These are phyloP conservation scores for Carabus problematicus DNA, from an alignment of 2,888 invertebrate species.

Conservation along the genomic window DNA sequence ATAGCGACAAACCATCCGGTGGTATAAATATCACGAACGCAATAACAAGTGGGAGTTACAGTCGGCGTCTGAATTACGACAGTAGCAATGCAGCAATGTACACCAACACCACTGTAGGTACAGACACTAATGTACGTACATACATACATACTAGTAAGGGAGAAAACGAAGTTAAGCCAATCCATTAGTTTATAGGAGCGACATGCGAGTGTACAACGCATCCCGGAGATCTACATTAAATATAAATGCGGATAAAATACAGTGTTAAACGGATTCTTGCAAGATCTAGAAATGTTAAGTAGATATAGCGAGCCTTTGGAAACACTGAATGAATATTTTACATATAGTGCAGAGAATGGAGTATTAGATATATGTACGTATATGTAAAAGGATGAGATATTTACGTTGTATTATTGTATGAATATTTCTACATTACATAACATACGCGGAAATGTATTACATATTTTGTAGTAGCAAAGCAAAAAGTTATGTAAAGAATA, in stretches of 20 bases:
- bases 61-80: constrained; percentile 1
- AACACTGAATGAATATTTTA: too few species aligned
- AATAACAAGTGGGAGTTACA: constrained; percentile 18
- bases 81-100: not conserved
- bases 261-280: constrained; percentile 7
- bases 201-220: constrained; percentile 1
- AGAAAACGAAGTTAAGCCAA: constrained; percentile 2
- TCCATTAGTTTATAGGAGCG: constrained; percentile 5
- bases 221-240: constrained; percentile 1
- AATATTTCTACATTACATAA: not conserved
- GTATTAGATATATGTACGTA: not conserved
- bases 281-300: too few species aligned
- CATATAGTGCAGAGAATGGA: too few species aligned
- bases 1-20: too few species aligned
- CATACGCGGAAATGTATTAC: too few species aligned
- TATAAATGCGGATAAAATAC: constrained; percentile 2
- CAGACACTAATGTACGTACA: too few species aligned
- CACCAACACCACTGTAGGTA: not conserved
- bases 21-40: not conserved
- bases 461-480: too few species aligned
- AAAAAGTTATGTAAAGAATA: not conserved
- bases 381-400: constrained; percentile 3
- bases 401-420: not conserved
- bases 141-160: too few species aligned
- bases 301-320: too few species aligned